These are phyloP conservation scores for Dicranocentrus wangi DNA, from an alignment of 2,888 invertebrate genomes.

Conservation along the genomic window DNA sequence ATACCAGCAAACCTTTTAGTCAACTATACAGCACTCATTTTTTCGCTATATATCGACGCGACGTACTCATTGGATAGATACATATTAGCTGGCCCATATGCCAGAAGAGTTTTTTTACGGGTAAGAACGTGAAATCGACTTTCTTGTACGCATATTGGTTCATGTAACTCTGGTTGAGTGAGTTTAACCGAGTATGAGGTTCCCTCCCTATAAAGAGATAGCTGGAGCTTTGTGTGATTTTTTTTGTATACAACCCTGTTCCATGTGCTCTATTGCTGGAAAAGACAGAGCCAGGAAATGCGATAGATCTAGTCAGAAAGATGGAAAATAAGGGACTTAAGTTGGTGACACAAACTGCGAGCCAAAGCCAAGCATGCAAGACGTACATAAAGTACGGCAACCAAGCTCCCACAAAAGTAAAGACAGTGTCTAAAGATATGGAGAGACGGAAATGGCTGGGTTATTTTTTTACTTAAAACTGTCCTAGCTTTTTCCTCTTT, in stretches of 20 bases:
- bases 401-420: conserved; percentile 5
- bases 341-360: conserved; percentile 55
- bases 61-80: too few species aligned
- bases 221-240: not conserved
- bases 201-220: not conserved
- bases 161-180: conserved; percentile 28
- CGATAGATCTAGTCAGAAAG: conserved; percentile 66
- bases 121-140: conserved; percentile 44
- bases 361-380: conserved; percentile 42
- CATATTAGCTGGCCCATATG: not conserved
- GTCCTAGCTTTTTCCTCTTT: conserved; percentile 53
- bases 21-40: not conserved
- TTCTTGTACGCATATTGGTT: conserved; percentile 46
- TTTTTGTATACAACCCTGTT: too few species aligned
- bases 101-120: conserved; percentile 14
- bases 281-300: conserved; percentile 64
- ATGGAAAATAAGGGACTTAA: conserved; percentile 67
- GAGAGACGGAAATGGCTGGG: conserved; percentile 54
- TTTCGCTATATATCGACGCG: not conserved
- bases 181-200: conserved; percentile 21
- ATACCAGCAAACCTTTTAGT: not conserved
- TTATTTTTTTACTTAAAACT: conserved; percentile 62
- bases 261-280: conserved; percentile 29
- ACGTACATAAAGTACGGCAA: conserved; percentile 11
- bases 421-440: conserved; percentile 24